Base-by-base conservation (phyloP, 1,140 invertebrate species). In the Yoshiicerus persimilis region DNA sequence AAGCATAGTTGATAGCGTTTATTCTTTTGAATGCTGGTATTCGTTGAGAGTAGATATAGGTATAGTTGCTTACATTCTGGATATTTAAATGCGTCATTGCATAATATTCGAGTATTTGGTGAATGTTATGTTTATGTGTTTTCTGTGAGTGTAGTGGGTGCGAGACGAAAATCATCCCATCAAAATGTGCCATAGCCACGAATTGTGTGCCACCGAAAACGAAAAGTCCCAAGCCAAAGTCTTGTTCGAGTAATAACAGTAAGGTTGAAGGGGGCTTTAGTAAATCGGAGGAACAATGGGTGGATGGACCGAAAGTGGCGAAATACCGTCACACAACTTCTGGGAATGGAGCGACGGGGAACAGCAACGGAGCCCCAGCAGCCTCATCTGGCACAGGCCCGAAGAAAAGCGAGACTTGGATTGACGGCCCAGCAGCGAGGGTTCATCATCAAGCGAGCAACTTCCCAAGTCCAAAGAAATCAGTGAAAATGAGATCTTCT, bases 261-360 rank as follows among this genome's bases (percentile, higher is more conserved):
- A 84, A 89, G 77, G 27, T 80, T 39, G 38, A 87, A 39, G 70
- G 20, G 39, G 47, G 83, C 30, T 62, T 36, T 36, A 70, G 84
- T 27, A 88, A 89, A 84, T 88, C 89, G 89, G 97, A 98, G 91
- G 97, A 99, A 91, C 96, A 98, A 91, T 99, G 98, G 98, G 97
- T 99, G 85, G 98, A 99, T 93, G 98, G 98, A 1, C 98, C 98
- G 0, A 94, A 96, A 91, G 96, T 97, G 90, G 96, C 96, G 0
- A 96, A 96, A 75, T 91, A 92, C 5, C 91, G 91, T 91, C 89
- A 87, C n/a, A 64, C 36, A 36, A 64, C 66, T 47, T 20, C 83
- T 25, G 27, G 84, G 23, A 34, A 62, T 70, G 70, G 39, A 66
- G 62, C 27, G 4, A 27, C 38, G 16, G 84, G 47, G 20, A 70